Evolutionary conservation across 2,113 vertebrate genomes (phyloP).

Genomic region (Tetrax tetrax): DNA sequence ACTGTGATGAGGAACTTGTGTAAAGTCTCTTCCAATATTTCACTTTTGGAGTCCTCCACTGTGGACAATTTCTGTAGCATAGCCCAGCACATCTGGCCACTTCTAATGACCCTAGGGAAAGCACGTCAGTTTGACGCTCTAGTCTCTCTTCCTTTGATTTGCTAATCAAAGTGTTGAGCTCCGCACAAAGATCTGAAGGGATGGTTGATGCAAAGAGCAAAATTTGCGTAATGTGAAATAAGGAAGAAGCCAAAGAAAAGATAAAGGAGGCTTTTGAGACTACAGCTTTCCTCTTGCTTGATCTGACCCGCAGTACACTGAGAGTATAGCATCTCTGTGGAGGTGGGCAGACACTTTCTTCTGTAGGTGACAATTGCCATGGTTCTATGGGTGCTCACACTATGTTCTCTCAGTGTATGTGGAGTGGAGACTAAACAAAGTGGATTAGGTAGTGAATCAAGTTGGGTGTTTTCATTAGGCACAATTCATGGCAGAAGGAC

Average conservation of each 20-base stretch:
- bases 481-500: background rate
- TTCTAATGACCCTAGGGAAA: background rate
- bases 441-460: background rate
- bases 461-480: background rate
- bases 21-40: background rate
- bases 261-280: background rate
- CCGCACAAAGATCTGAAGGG: background rate
- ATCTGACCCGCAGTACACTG: background rate
- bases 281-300: background rate
- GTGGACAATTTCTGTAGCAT: background rate
- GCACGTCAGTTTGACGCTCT: background rate
- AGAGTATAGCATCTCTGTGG: background rate
- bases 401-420: background rate
- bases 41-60: background rate
- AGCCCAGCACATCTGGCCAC: constrained; percentile 1
- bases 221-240: background rate
- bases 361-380: background rate
- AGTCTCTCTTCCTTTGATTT: constrained; percentile 19
- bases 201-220: background rate
- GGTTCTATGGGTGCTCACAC: background rate
- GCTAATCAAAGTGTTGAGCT: background rate
- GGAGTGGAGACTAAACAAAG: background rate
- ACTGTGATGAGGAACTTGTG: background rate
- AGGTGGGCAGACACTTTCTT: background rate
- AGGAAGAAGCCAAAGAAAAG: background rate